phyloP scores from a whole-genome alignment of 2,113 vertebrate species.

The Geococcyx californianus region DNA sequence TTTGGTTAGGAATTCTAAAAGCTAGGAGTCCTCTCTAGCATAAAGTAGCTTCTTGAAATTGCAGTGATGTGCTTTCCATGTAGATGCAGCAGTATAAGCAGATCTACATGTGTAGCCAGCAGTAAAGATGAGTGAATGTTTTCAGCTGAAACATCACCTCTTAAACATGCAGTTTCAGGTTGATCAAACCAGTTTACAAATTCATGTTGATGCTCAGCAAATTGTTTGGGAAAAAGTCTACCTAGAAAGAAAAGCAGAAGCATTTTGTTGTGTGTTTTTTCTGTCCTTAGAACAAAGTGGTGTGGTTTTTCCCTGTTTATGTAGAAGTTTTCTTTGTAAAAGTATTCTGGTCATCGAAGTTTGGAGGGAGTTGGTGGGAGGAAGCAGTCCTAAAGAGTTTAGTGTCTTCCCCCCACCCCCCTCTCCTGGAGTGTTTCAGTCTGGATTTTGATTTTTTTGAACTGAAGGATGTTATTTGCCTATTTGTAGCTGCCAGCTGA shows the following conservation, averaged over 20 bases:
- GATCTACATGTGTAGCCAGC: constrained; percentile 26
- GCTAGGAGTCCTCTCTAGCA: not conserved
- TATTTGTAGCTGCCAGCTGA: not conserved
- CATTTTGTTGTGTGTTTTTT: not conserved
- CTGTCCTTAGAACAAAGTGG: not conserved
- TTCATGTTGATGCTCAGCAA: constrained; percentile 28
- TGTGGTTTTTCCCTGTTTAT: not conserved
- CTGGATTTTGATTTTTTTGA: not conserved
- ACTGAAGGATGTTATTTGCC: not conserved
- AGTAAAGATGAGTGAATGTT: not conserved
- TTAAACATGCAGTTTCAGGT: constrained; percentile 23
- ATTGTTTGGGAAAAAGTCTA: constrained; percentile 30
- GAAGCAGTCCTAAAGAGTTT: not conserved
- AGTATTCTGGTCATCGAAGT: not conserved
- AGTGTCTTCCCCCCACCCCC: not conserved
- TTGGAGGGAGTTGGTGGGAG: not conserved
- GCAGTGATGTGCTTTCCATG: not conserved
- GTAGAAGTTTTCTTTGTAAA: not conserved
- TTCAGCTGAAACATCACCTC: constrained; percentile 58
- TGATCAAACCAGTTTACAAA: constrained; percentile 52
- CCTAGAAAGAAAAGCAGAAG: constrained; percentile 64
- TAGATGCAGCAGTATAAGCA: constrained; percentile 20
- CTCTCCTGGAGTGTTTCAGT: not conserved
- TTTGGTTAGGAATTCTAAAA: constrained; percentile 31
- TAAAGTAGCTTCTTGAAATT: not conserved